Conservation (phyloP, 2,888 invertebrate genomes). For the Andrena praecox region DNA sequence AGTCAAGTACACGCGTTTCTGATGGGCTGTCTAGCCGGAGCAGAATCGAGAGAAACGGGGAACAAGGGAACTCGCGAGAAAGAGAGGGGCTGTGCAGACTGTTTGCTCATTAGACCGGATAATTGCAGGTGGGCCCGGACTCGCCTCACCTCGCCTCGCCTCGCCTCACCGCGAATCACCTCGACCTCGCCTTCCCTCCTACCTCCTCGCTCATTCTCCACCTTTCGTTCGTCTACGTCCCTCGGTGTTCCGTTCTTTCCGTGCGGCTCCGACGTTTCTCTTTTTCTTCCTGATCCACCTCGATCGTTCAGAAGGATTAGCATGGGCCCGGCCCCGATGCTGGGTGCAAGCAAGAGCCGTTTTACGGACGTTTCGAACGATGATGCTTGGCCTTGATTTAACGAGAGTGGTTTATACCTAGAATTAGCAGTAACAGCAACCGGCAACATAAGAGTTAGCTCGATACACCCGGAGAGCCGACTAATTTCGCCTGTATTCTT, state of each 20-base stretch:
- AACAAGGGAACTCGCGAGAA: conserved; percentile 54
- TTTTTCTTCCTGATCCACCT: conserved; percentile 21
- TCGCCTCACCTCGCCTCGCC: conserved; percentile 73
- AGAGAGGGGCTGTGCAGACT: conserved; percentile 76
- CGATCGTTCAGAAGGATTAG: conserved; percentile 32
- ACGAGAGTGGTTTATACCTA: conserved; percentile 20
- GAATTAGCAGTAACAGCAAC: conserved; percentile 2
- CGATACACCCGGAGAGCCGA: not conserved
- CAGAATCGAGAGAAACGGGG: conserved; percentile 58
- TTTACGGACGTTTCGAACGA: conserved; percentile 15
- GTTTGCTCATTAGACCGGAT: conserved; percentile 84
- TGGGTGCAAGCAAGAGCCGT: conserved; percentile 8
- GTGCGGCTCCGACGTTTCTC: conserved; percentile 16
- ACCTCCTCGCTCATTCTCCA: conserved; percentile 51
- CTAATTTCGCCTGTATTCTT: not conserved
- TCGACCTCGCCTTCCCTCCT: conserved; percentile 71
- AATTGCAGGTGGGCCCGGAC: conserved; percentile 81
- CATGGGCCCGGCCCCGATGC: conserved; percentile 11
- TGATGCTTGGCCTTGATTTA: conserved; percentile 43
- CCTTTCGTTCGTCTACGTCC: conserved; percentile 54
- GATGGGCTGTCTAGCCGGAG: conserved; percentile 67
- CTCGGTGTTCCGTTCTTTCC: conserved; percentile 41
- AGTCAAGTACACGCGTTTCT: conserved; percentile 70
- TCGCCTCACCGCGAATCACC: conserved; percentile 68
- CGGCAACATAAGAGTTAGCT: not conserved